Percentiles rank a stretch among this genome's conserved stretches.
phyloP scores from a whole-genome alignment of 1,140 invertebrate genomes.

The Zaprionus ornatus region DNA sequence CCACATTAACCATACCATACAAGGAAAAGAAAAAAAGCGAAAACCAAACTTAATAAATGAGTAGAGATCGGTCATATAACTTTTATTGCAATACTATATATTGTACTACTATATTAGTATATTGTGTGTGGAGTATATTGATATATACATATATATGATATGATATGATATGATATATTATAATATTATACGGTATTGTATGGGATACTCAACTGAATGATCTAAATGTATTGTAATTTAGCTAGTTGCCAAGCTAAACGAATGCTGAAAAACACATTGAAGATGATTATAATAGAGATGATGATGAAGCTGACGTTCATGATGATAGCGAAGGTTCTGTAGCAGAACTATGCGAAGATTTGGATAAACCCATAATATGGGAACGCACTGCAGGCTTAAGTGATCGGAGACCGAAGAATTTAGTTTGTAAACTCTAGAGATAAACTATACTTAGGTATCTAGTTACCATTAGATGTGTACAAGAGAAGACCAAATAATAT shows the following conservation, averaged over 20 bases:
- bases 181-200: slow-evolving; percentile 13
- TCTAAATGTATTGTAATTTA: slow-evolving; percentile 78
- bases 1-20: slow-evolving; percentile 23
- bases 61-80: slow-evolving; percentile 53
- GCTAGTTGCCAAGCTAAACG: slow-evolving; percentile 68
- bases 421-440: slow-evolving; percentile 51
- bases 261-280: slow-evolving; percentile 67
- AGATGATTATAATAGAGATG: slow-evolving; percentile 9
- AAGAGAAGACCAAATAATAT: slow-evolving; percentile 71
- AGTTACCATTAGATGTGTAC: slow-evolving; percentile 74
- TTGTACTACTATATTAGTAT: slow-evolving; percentile 68
- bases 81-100: slow-evolving; percentile 75
- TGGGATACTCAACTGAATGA: slow-evolving; percentile 51
- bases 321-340: slow-evolving; percentile 57
- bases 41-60: slow-evolving; percentile 47
- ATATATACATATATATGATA: slow-evolving; percentile 47
- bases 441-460: slow-evolving; percentile 58
- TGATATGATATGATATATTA: slow-evolving; percentile 32
- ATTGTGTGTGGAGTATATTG: slow-evolving; percentile 46
- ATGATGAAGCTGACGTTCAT: background rate
- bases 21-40: slow-evolving; percentile 21
- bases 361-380: slow-evolving; percentile 70
- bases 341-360: slow-evolving; percentile 66
- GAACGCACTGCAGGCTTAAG: slow-evolving; percentile 54
- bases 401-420: slow-evolving; percentile 50